These are phyloP conservation scores for Hydrophis major DNA, from an alignment of 2,797 vertebrate species.

Conservation along the genomic window DNA sequence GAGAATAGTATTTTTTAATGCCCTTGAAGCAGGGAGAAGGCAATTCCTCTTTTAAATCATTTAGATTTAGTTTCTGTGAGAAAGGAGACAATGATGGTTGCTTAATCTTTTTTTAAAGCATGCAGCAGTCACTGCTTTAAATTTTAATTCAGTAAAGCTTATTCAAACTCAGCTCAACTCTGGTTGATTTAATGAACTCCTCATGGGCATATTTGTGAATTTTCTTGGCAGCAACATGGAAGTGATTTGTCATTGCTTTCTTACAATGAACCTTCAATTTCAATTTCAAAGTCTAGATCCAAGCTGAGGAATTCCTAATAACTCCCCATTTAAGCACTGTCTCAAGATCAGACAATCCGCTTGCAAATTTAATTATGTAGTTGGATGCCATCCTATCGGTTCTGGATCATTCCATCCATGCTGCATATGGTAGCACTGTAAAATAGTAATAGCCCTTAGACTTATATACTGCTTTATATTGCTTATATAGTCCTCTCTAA, in stretches of 20 bases:
- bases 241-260: not conserved
- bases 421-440: not conserved
- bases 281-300: not conserved
- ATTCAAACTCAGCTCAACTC: not conserved
- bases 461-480: rapidly evolving
- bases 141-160: not conserved
- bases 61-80: not conserved
- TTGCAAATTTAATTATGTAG: not conserved
- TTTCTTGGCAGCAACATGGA: not conserved
- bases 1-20: not conserved
- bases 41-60: not conserved
- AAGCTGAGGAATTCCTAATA: not conserved
- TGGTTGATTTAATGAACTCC: not conserved
- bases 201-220: not conserved
- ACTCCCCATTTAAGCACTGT: not conserved
- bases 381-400: not conserved
- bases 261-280: not conserved
- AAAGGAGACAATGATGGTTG: not conserved
- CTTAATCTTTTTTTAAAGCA: not conserved
- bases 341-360: not conserved
- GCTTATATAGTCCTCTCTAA: too few relatives aligned
- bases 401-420: not conserved
- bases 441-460: not conserved
- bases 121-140: not conserved
- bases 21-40: slow-evolving; percentile 21